These are phyloP conservation scores for Limnephilus marmoratus DNA, from an alignment of 2,888 invertebrate genomes.

Conservation along the genomic window DNA sequence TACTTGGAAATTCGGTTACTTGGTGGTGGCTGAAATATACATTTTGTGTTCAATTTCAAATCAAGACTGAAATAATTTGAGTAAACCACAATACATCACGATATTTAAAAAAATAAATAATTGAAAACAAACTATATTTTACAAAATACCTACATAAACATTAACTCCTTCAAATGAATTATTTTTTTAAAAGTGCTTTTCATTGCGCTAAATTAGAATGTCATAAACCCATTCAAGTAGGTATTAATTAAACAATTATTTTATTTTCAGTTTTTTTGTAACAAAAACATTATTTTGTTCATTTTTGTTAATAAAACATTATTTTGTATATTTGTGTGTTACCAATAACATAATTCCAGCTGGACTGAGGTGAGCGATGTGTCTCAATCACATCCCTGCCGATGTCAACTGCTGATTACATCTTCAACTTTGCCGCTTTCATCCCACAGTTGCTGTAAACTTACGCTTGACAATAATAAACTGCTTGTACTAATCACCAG, in stretches of 20 bases:
- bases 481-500: slow-evolving; percentile 38
- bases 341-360: slow-evolving; percentile 9
- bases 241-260: neutral
- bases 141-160: too few species aligned
- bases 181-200: neutral
- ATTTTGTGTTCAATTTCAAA: neutral
- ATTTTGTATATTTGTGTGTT: slow-evolving; percentile 6
- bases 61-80: neutral
- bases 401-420: slow-evolving; percentile 32
- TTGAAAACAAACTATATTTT: too few species aligned
- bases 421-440: slow-evolving; percentile 16
- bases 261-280: neutral
- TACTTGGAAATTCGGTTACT: neutral
- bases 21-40: slow-evolving; percentile 2
- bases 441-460: slow-evolving; percentile 13
- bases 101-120: too few species aligned
- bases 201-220: too few species aligned
- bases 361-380: slow-evolving; percentile 19
- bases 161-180: too few species aligned
- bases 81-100: neutral
- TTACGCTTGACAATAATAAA: slow-evolving; percentile 21
- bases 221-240: neutral
- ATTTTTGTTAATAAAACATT: too few species aligned
- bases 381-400: slow-evolving; percentile 21
- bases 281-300: neutral